A percentile compares a stretch with the other conserved stretches of the same genome.
phyloP scores from a whole-genome alignment of 2,797 vertebrate genomes.

The Onychomys leucogaster region DNA sequence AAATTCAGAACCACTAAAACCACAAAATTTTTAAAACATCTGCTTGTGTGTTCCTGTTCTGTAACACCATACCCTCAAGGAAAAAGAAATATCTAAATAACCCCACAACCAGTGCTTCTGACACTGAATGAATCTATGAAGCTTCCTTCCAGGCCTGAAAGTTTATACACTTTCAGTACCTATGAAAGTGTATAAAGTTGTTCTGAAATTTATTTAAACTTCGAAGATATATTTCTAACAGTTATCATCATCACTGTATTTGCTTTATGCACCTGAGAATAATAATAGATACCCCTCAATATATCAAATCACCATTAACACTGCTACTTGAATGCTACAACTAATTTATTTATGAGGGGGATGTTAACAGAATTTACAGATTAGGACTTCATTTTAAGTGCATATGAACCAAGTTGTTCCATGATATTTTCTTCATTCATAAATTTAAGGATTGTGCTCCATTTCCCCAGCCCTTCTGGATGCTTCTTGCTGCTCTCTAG shows the following conservation, averaged over 20 bases:
- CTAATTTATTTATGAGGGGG: not conserved
- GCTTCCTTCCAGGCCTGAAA: not conserved
- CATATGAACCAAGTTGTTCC: not conserved
- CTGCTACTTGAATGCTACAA: not conserved
- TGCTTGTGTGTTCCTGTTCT: not conserved
- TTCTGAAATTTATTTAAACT: not conserved
- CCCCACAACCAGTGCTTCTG: not conserved
- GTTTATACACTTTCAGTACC: not conserved
- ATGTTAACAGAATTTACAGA: not conserved
- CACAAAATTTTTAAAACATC: not conserved
- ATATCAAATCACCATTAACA: not conserved
- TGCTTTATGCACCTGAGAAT: accelerated
- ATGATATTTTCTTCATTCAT: too few relatives aligned
- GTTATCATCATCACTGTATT: not conserved
- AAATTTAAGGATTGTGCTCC: too few relatives aligned
- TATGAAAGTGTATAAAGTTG: not conserved
- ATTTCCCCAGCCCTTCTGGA: not conserved
- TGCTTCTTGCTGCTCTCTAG: not conserved
- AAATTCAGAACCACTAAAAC: not conserved
- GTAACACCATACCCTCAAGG: not conserved
- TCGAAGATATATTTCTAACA: not conserved
- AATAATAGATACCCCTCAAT: not conserved
- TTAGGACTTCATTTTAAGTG: not conserved
- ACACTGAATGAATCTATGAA: not conserved
- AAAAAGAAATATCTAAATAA: not conserved